Percentiles rank a stretch among this genome's conserved stretches.
These are phyloP conservation scores for Hydrozoanthus tunicans DNA, from an alignment of 64 coral and sea anemone species.

Conservation along the genomic window DNA sequence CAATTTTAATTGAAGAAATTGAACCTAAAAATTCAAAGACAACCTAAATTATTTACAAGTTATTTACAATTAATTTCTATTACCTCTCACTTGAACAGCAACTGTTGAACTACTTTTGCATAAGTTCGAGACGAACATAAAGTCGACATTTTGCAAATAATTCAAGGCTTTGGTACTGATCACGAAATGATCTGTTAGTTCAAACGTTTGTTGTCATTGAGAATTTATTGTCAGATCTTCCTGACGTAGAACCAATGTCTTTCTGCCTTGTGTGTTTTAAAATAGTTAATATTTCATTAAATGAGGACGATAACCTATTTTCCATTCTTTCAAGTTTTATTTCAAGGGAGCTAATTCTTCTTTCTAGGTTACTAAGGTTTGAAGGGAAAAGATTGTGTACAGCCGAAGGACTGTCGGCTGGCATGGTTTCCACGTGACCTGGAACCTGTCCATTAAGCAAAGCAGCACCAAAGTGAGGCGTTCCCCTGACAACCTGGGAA, in stretches of 20 bases:
- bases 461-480: background rate
- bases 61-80: background rate
- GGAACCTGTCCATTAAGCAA: slow-evolving; percentile 34
- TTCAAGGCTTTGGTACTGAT: background rate
- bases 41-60: slow-evolving; percentile 8
- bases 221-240: background rate
- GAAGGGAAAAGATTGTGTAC: background rate
- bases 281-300: slow-evolving; percentile 42
- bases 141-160: background rate
- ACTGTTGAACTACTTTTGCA: background rate
- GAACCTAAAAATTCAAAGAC: background rate
- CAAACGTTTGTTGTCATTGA: slow-evolving; percentile 32
- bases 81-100: background rate
- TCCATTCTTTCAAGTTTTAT: slow-evolving; percentile 49
- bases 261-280: slow-evolving; percentile 16
- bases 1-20: background rate
- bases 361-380: slow-evolving; percentile 28
- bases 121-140: background rate
- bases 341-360: slow-evolving; percentile 36
- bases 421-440: background rate
- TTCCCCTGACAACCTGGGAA: background rate
- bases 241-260: background rate
- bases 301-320: slow-evolving; percentile 31
- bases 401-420: background rate
- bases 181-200: background rate